A percentile compares a stretch with the other conserved stretches of the same genome.
Conservation (phyloP, 1,140 invertebrate species). For the Aricia agestis region DNA sequence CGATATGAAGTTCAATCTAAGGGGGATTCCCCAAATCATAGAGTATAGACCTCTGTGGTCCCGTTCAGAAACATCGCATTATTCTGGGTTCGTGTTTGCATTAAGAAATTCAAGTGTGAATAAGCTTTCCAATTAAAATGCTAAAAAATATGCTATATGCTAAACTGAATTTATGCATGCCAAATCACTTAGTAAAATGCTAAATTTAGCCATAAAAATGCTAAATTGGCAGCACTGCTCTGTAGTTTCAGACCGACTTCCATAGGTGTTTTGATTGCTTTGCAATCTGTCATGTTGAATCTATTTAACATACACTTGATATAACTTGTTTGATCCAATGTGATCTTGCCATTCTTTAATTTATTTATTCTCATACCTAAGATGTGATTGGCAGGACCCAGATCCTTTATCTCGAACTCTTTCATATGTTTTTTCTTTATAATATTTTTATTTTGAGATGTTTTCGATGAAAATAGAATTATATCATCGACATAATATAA, state of each 20-base stretch:
- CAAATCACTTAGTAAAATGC: no score
- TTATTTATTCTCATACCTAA: constrained; percentile 25
- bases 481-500: constrained; percentile 31
- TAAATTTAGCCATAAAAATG: no score
- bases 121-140: no score
- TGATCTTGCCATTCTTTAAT: constrained; percentile 8
- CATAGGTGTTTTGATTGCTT: constrained; percentile 24
- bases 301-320: constrained; percentile 14
- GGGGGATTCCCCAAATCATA: no score
- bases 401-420: constrained; percentile 27
- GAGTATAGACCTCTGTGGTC: no score
- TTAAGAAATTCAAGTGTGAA: no score
- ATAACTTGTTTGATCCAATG: constrained; percentile 21
- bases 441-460: background rate
- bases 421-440: constrained; percentile 12
- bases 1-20: no score
- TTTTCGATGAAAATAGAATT: constrained; percentile 24
- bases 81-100: no score
- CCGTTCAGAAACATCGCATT: no score
- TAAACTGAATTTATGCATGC: no score
- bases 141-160: no score
- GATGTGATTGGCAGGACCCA: constrained; percentile 23
- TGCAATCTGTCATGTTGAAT: constrained; percentile 27
- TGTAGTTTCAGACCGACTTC: constrained; percentile 18
- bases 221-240: no score